A percentile compares a stretch with the other conserved stretches of the same genome.
Conservation (phyloP, 2,113 vertebrate species). For the Sisor rabdophorus region DNA sequence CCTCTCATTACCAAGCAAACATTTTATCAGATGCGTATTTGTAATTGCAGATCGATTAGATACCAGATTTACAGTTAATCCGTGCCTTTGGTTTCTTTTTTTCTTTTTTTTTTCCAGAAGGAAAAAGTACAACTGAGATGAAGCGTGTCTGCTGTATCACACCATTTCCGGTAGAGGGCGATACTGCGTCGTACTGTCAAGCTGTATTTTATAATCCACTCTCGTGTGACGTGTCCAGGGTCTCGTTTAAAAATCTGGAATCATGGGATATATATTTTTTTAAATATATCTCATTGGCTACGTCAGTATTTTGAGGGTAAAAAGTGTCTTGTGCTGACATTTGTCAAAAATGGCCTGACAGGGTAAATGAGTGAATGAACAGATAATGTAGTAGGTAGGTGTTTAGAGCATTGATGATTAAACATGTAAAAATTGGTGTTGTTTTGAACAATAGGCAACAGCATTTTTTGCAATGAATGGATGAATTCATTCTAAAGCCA, state of each 20-base stretch:
- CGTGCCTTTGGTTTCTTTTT: not conserved
- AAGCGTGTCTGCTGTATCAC: not conserved
- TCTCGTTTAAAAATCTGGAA: conserved; percentile 38
- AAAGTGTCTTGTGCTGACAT: not conserved
- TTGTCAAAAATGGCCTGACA: conserved; percentile 2
- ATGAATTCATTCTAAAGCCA: not conserved
- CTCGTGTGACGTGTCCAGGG: conserved; percentile 31
- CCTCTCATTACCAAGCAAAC: not conserved
- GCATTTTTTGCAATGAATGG: too few relatives aligned
- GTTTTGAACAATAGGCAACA: not conserved
- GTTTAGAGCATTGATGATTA: conserved; percentile 9
- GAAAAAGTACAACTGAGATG: not conserved
- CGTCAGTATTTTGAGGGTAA: not conserved
- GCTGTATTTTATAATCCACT: conserved; percentile 12
- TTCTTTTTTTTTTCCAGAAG: not conserved
- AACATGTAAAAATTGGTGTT: not conserved
- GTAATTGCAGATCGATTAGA: not conserved
- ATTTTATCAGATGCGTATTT: not conserved
- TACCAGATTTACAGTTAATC: not conserved
- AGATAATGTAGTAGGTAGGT: not conserved
- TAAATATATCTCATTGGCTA: conserved; percentile 15
- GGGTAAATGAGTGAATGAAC: not conserved
- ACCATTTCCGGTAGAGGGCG: conserved; percentile 41
- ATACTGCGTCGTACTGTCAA: conserved; percentile 26
- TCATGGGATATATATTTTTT: conserved; percentile 23